Base-by-base conservation (phyloP, 1,140 invertebrate genomes). In the Nasonia vitripennis region DNA sequence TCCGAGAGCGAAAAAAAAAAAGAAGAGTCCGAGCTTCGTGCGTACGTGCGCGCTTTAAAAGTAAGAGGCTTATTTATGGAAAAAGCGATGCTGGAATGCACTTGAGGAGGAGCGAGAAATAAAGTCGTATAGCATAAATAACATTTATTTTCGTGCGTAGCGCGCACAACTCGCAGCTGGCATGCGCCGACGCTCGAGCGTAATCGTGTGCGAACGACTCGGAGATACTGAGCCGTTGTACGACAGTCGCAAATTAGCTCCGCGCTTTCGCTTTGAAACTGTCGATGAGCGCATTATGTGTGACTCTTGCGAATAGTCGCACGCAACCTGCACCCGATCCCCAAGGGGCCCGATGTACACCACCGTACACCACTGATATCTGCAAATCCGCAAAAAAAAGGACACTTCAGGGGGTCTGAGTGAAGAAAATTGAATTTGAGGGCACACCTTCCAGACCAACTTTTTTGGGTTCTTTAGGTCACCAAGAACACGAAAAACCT, bases 21-120 rank as follows among this genome's bases (percentile, higher is more conserved):
- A 62, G 20, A 62, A 80, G 31, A 37, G 27, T 12, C 27, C 45
- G 67, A 78, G 82, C 75, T 78, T 7, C 10, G 41, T 78, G 68
- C 20, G 45, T 4, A 45, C 11, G 55, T 62, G 17, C 55, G 75
- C 55, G 78, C 82, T 37, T 71, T 84, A 71, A 84, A 84, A 79
- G 78, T 84, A 84, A 79, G 83, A 73, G 78, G 45, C 67, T 84
- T 84, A 84, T 84, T 84, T 84, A 84, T 84, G 78, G 77, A 84
- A 79, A 73, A 78, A 81, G 78, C 45, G 34, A 75, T 34, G 2
- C 14, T 10, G 84, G 78, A 85, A 85, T 81, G 84, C 71, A 81
- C 78, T 77, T 34, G 84, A 81, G 70, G 37, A 37, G 70, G 51
- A 74, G 55, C 51, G 41, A 85, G 84, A 81, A 85, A 85, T 85